Evolutionary conservation across 1,140 invertebrate species (phyloP).

Genomic region (Zaprionus taronus): DNA sequence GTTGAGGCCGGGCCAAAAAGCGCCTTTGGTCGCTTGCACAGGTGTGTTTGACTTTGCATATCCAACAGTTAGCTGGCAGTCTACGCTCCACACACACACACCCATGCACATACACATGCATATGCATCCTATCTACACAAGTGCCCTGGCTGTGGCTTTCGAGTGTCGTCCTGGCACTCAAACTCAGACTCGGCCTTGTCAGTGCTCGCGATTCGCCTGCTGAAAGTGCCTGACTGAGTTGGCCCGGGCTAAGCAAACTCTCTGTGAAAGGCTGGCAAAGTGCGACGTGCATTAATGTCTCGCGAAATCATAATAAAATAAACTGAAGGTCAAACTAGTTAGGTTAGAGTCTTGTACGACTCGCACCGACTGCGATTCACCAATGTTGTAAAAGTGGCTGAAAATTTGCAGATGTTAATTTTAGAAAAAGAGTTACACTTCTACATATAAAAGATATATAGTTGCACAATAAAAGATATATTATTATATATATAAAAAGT

Average conservation of each 20-base stretch:
- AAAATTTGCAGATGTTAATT: neutral
- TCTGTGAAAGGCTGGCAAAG: slow-evolving; percentile 28
- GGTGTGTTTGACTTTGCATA: slow-evolving; percentile 72
- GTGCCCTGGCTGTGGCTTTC: slow-evolving; percentile 24
- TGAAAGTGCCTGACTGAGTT: slow-evolving; percentile 36
- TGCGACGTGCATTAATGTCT: slow-evolving; percentile 29
- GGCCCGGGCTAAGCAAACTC: slow-evolving; percentile 32
- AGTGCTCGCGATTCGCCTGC: slow-evolving; percentile 19
- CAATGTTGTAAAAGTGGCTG: neutral
- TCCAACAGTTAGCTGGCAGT: slow-evolving; percentile 48
- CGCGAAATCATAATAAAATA: slow-evolving; percentile 7
- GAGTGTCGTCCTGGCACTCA: slow-evolving; percentile 9
- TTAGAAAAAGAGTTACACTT: too few species aligned
- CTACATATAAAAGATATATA: too few species aligned
- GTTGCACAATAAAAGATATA: too few species aligned
- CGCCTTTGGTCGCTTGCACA: slow-evolving; percentile 31
- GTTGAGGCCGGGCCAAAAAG: slow-evolving; percentile 31
- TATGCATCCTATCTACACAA: neutral
- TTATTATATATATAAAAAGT: too few species aligned
- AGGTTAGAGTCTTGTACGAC: slow-evolving; percentile 3
- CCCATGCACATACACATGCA: neutral
- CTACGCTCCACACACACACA: neutral
- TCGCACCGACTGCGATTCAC: neutral
- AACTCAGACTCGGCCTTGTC: slow-evolving; percentile 41
- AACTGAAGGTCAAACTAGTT: slow-evolving; percentile 26